These are phyloP conservation scores for Chrysomallon squamiferum DNA, from an alignment of 1,140 invertebrate species.

Conservation along the genomic window DNA sequence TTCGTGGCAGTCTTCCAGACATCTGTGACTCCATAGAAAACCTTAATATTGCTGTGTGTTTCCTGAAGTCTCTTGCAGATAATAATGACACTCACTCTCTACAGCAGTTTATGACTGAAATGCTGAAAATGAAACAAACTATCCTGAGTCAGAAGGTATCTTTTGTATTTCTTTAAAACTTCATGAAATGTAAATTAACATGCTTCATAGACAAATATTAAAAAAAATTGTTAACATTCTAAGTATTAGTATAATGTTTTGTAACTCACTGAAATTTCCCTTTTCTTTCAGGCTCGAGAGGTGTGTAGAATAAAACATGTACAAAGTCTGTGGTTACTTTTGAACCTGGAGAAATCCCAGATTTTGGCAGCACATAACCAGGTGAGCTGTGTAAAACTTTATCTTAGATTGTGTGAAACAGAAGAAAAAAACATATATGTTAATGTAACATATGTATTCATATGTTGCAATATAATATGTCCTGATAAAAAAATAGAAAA, in stretches of 20 bases:
- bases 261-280: background rate
- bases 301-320: conserved; percentile 25
- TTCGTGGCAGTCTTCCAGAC: conserved; percentile 24
- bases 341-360: conserved; percentile 24
- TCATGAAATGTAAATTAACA: background rate
- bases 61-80: conserved; percentile 37
- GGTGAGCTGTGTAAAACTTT: no score
- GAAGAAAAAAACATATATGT: no score
- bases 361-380: conserved; percentile 10
- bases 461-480: no score
- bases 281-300: conserved; percentile 21
- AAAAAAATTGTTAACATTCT: background rate
- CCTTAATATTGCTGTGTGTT: conserved; percentile 43
- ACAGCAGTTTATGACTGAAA: conserved; percentile 38
- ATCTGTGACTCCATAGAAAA: conserved; percentile 38
- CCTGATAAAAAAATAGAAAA: no score
- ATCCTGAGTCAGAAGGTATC: conserved; percentile 34
- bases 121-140: conserved; percentile 35
- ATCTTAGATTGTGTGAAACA: no score
- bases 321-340: conserved; percentile 31
- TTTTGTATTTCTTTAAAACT: background rate
- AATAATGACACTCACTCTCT: conserved; percentile 16
- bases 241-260: background rate
- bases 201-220: background rate
- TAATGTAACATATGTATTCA: no score